Base-by-base conservation (phyloP, 2,888 invertebrate genomes). In the Melikaiella ostensackeni region DNA sequence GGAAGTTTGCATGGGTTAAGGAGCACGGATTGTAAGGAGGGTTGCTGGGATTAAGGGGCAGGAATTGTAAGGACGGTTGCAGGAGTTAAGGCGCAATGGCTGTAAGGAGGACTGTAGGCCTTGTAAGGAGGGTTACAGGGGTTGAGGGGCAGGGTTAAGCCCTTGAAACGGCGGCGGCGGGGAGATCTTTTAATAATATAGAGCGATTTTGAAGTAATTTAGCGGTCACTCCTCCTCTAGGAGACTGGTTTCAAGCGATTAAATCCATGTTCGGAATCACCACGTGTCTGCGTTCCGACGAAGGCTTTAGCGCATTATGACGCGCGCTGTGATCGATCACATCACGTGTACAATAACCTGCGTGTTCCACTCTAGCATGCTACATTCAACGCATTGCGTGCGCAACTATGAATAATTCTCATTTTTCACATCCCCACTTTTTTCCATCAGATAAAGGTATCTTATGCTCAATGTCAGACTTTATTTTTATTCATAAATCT, bases 351-450 rank as follows among this genome's bases (percentile, higher is more conserved):
- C 21, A 24, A 59, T 81, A 79, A 83, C 66, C 80, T 84, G 84
- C 83, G 86, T 85, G 85, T 87, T 83, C 77, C 79, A 83, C 75
- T 79, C 77, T 79, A 75, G 79, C 79, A 78, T 83, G 80, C 79
- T 81, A 83, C 83, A 83, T 83, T 79, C 84, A 81, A 87, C 86
- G 86, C 86, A 87, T 84, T 86, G 87, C 87, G 86, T 87, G 86
- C 80, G 76, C 80, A 75, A 74, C 81, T 64, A 55, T 3, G 11
- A 55, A 21, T 55, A 55, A 55, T 55, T 11, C 4, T 21, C 1
- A 21, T 55, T 55, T 55, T 55, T 55, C n/a, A 55, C 9, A 9
- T 9, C 9, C 9, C 1, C 21, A 11, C 55, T 55, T 21, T 55
- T 55, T 21, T n/a, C 19, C n/a, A n/a, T n/a, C 8, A 50, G n/a